These are phyloP conservation scores for Octopus sinensis DNA, from an alignment of 1,140 invertebrate species.

Conservation along the genomic window DNA sequence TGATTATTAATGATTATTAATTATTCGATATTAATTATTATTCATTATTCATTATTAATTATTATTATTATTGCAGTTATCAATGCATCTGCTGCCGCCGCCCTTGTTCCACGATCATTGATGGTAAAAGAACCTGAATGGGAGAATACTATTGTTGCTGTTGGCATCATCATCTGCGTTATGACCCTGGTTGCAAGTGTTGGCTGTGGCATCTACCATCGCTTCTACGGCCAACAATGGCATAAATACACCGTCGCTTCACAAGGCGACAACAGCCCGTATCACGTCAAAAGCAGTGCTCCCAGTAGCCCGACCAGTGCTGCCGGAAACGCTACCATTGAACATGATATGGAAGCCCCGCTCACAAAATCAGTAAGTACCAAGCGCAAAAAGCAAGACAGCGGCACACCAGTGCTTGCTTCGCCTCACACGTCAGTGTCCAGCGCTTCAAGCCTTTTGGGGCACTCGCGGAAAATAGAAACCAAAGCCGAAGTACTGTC, in stretches of 20 bases:
- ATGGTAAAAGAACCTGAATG: slow-evolving; percentile 22
- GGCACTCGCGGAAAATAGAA: slow-evolving; percentile 25
- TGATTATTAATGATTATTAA: too few relatives aligned
- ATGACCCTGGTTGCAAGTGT: slow-evolving; percentile 37
- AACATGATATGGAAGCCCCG: slow-evolving; percentile 47
- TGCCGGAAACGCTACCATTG: slow-evolving; percentile 31
- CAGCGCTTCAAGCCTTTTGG: slow-evolving; percentile 30
- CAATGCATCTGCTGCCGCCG: background rate
- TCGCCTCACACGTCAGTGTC: slow-evolving; percentile 30
- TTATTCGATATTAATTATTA: too few relatives aligned
- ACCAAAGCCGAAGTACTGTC: slow-evolving; percentile 35
- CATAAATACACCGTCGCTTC: slow-evolving; percentile 47
- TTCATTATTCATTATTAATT: background rate
- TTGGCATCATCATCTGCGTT: slow-evolving; percentile 43
- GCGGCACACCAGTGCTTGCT: background rate
- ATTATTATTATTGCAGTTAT: background rate
- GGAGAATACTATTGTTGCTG: slow-evolving; percentile 42
- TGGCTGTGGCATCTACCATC: slow-evolving; percentile 41
- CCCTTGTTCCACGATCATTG: background rate
- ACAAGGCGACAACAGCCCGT: slow-evolving; percentile 38
- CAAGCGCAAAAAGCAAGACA: slow-evolving; percentile 12
- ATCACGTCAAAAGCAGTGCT: slow-evolving; percentile 40
- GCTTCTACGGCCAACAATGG: slow-evolving; percentile 28
- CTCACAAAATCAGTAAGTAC: slow-evolving; percentile 26
- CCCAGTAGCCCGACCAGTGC: slow-evolving; percentile 38